These are phyloP conservation scores for Struthio camelus DNA, from an alignment of 2,113 vertebrate species.

Conservation along the genomic window DNA sequence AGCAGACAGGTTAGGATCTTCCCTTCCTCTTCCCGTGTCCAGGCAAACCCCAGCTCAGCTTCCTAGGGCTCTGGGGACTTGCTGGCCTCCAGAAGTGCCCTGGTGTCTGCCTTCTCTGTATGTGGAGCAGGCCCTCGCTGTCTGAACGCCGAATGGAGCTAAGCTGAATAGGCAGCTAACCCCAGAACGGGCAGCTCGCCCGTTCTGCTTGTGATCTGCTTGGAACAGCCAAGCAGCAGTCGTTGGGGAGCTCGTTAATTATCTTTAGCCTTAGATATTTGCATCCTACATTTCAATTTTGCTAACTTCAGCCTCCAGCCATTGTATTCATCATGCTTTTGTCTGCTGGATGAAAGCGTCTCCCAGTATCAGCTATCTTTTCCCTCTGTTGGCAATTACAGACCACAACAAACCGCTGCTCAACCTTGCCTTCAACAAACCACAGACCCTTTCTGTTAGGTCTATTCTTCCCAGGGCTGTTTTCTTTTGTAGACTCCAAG, in stretches of 20 bases:
- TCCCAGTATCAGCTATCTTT: background rate
- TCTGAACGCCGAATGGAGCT: fast-evolving
- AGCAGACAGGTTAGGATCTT: background rate
- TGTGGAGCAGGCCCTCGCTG: background rate
- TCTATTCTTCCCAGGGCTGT: background rate
- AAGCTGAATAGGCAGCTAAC: background rate
- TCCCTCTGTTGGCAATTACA: background rate
- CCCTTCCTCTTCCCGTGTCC: background rate
- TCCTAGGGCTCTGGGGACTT: background rate
- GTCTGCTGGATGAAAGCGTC: background rate
- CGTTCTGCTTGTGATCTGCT: background rate
- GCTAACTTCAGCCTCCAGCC: background rate
- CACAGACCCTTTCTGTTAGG: background rate
- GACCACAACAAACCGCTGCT: background rate
- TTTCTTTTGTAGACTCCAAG: background rate
- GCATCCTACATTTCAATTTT: background rate
- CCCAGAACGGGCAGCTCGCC: fast-evolving
- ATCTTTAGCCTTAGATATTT: background rate
- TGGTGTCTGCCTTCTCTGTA: background rate
- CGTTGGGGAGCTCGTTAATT: background rate
- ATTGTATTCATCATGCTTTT: background rate
- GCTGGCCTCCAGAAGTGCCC: background rate
- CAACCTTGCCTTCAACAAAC: background rate
- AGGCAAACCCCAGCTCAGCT: background rate
- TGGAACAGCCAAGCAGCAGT: background rate